A percentile compares a stretch with the other conserved stretches of the same genome.
Conservation (phyloP, 2,797 vertebrate species). For the Manis javanica region DNA sequence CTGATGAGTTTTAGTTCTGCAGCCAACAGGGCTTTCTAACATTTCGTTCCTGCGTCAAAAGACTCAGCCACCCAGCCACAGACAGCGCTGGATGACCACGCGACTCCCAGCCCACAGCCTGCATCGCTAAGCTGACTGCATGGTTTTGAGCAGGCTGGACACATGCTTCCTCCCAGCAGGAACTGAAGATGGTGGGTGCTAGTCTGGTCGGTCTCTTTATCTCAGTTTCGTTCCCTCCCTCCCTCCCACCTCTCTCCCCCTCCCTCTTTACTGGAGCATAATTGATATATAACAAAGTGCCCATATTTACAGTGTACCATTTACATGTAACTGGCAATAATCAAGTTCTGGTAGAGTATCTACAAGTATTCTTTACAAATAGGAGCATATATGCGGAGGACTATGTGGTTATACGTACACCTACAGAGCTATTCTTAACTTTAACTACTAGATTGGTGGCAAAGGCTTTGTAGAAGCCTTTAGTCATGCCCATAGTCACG, state of each 20-base stretch:
- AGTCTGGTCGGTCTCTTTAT: background rate
- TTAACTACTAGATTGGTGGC: background rate
- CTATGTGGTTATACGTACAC: background rate
- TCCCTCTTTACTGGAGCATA: background rate
- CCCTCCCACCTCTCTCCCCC: background rate
- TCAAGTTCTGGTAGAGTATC: background rate
- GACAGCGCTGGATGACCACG: background rate
- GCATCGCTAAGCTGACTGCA: rapidly evolving
- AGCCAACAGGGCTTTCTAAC: background rate
- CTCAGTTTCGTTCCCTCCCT: background rate
- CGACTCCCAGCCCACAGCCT: background rate
- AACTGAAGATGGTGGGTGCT: background rate
- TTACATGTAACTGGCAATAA: background rate
- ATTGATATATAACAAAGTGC: background rate
- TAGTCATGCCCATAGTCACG: background rate
- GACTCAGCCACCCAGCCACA: background rate
- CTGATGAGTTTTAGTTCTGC: background rate
- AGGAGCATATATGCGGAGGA: background rate
- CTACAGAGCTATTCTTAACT: background rate
- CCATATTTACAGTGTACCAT: background rate
- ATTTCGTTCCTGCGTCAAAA: background rate
- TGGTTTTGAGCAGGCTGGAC: background rate
- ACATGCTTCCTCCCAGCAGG: background rate
- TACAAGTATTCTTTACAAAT: background rate
- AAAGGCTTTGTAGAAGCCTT: background rate